Percentiles rank a stretch among this genome's conserved stretches.
Evolutionary conservation across 2,888 invertebrate species (phyloP).

Genomic region (Thereva nobilitata): DNA sequence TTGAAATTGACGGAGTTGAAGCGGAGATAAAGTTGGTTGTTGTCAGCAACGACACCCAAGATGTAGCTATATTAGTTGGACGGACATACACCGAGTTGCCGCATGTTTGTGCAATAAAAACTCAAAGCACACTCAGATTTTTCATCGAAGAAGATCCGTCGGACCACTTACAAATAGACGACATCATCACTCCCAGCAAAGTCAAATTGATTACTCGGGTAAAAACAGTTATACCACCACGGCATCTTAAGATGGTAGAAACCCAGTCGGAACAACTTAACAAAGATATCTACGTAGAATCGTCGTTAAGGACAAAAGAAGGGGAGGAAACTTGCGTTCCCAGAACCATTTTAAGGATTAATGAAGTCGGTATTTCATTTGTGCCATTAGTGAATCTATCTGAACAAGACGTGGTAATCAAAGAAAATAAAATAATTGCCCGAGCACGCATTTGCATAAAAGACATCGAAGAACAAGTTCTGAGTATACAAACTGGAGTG

Average conservation of each 20-base stretch:
- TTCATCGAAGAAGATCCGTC: too few relatives aligned
- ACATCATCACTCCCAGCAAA: too few relatives aligned
- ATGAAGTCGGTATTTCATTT: slow-evolving; percentile 28
- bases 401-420: background rate
- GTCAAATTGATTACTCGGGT: too few relatives aligned
- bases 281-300: slow-evolving; percentile 22
- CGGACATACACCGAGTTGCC: slow-evolving; percentile 30
- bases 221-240: slow-evolving; percentile 15
- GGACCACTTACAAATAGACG: too few relatives aligned
- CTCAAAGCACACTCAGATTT: too few relatives aligned
- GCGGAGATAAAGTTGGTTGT: slow-evolving; percentile 12
- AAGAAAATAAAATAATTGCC: slow-evolving; percentile 17
- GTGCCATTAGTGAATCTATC: slow-evolving; percentile 30
- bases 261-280: slow-evolving; percentile 12
- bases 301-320: slow-evolving; percentile 28
- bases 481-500: background rate
- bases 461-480: slow-evolving; percentile 1
- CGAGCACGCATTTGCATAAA: slow-evolving; percentile 21
- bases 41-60: slow-evolving; percentile 18
- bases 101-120: background rate
- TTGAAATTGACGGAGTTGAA: slow-evolving; percentile 20
- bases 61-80: slow-evolving; percentile 21
- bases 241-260: slow-evolving; percentile 18
- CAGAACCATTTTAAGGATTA: slow-evolving; percentile 17
- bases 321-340: slow-evolving; percentile 31